Evolutionary conservation across 1,140 invertebrate genomes (phyloP).

Genomic region (Caenorhabditis brenneri): DNA sequence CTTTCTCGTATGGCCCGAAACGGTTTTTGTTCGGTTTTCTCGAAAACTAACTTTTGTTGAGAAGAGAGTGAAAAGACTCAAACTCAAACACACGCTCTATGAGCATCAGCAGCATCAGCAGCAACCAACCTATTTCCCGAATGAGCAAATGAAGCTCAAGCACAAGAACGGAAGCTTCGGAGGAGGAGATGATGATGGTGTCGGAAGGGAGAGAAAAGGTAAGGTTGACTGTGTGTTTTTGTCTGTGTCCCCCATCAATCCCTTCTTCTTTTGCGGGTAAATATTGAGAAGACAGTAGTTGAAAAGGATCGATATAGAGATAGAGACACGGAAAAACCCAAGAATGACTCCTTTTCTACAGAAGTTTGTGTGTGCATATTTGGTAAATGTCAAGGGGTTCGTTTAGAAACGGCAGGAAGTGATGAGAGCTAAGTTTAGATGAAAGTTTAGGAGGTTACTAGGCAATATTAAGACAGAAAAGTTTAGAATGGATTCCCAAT

Average conservation of each 20-base stretch:
- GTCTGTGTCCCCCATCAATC: background rate
- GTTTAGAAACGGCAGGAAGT: too few species aligned
- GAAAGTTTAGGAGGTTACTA: too few species aligned
- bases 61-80: background rate
- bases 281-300: background rate
- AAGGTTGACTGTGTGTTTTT: constrained; percentile 9
- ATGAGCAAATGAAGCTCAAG: constrained; percentile 40
- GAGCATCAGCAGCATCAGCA: too few species aligned
- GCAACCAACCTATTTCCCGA: background rate
- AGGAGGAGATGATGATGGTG: background rate
- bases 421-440: too few species aligned
- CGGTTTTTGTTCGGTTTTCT: constrained; percentile 35
- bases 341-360: background rate
- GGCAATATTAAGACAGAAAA: too few species aligned
- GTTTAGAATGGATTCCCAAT: too few species aligned
- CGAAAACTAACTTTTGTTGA: background rate
- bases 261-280: constrained; percentile 36
- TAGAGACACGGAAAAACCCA: background rate
- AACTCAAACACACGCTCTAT: constrained; percentile 6
- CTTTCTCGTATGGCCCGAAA: background rate
- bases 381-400: background rate
- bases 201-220: background rate
- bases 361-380: constrained; percentile 4
- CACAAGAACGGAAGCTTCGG: constrained; percentile 9
- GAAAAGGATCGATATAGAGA: background rate